Base-by-base conservation (phyloP, 2,113 vertebrate species). In the Corythornis vintsioides region DNA sequence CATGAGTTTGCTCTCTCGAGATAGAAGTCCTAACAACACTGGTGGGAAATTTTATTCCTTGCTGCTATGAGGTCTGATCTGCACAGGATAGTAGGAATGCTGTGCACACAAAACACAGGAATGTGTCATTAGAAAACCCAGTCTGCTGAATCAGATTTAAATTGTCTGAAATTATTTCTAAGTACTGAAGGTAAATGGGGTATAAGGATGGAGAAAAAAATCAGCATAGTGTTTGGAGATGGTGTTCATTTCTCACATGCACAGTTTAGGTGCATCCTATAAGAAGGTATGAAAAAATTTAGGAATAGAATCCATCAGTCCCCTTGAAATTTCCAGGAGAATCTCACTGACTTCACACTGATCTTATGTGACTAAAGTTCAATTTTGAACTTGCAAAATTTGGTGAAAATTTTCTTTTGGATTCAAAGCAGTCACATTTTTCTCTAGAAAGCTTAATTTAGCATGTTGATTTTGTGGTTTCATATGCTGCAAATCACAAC, bases 1-100 rank as follows among this genome's bases (percentile, higher is more conserved):
- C 14, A 66, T 70, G 52, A 74, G 33, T 75, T 95, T 90, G 19
- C 53, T 88, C 17, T 90, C 72, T 57, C 69, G 69, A 65, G 81
- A 94, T 52, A 91, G 64, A 91, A 94, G 81, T 10, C 40, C 47
- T 69, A 89, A 71, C 48, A 90, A 83, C 56, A 56, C 10, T 93
- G 92, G 69, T 0, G 3, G 78, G 67, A 91, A 90, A 19, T 94
- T 93, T 33, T 52, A 13, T 72, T 84, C 79, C 69, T 79, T 66
- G 18, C 40, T 83, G 47, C 85, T 78, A 50, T 14, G 73, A 88
- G 21, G 18, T 71, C 47, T 88, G n/a, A 21, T 64, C 59, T 73
- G 16, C n/a, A n/a, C 6, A 63, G 24, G n/a, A 48, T 47, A 76
- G 74, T n/a, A 74, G 40, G 47, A 85, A 80, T 63, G 14, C n/a